phyloP scores from a whole-genome alignment of 2,888 invertebrate genomes.

The Leptarthrus brevirostris region DNA sequence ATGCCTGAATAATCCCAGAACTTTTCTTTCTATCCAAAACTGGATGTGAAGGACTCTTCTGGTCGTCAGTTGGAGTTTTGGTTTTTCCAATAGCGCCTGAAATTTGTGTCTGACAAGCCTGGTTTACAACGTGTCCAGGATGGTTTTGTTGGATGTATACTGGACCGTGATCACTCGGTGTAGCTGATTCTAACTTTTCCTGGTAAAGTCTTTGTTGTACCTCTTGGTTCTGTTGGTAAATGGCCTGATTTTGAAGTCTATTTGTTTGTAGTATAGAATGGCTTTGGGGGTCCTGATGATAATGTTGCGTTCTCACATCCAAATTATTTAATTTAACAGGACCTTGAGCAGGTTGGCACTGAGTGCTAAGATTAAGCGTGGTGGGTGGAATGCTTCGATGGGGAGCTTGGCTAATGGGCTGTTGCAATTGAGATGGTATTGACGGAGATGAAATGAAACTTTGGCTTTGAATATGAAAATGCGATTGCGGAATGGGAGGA shows the following conservation, averaged over 20 bases:
- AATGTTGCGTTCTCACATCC: conserved; percentile 52
- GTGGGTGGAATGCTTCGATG: conserved; percentile 62
- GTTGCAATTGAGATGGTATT: conserved; percentile 58
- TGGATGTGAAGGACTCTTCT: conserved; percentile 53
- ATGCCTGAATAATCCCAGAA: conserved; percentile 71
- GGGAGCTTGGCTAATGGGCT: conserved; percentile 58
- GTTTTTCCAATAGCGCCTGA: conserved; percentile 58
- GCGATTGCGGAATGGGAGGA: conserved; percentile 70
- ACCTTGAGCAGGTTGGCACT: conserved; percentile 65
- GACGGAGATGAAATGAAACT: conserved; percentile 62
- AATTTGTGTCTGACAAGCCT: conserved; percentile 67
- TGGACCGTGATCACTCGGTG: conserved; percentile 64
- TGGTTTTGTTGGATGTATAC: conserved; percentile 67
- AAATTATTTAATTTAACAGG: conserved; percentile 61
- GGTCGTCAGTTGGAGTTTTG: conserved; percentile 45
- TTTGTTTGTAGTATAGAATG: conserved; percentile 19
- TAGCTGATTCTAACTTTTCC: conserved; percentile 58
- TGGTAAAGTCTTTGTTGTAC: conserved; percentile 55
- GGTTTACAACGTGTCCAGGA: conserved; percentile 66
- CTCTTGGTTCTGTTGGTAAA: conserved; percentile 24
- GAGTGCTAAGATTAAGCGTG: conserved; percentile 64
- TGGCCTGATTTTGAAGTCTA: conserved; percentile 31
- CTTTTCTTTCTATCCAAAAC: conserved; percentile 66
- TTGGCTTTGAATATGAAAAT: conserved; percentile 65
- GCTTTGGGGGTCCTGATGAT: conserved; percentile 52